phyloP scores from a whole-genome alignment of 23 tunicate genomes.

The Clavelina lepadiformis region DNA sequence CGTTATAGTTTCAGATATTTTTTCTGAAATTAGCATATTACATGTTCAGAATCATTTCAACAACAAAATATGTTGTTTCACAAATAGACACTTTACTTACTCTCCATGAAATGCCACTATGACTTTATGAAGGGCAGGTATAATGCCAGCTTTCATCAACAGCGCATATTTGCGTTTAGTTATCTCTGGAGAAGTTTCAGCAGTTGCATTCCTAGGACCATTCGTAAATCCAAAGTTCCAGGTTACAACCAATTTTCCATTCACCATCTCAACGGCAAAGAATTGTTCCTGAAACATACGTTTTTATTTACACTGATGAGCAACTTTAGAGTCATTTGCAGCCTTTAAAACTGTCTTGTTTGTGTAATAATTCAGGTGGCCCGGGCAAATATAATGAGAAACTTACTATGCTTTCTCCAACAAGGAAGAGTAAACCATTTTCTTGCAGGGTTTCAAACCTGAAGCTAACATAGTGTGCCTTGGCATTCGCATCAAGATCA shows the following conservation, averaged over 20 bases:
- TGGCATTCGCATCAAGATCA: background rate
- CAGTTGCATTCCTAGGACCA: constrained; percentile 31
- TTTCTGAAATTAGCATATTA: no score
- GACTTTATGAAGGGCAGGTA: constrained; percentile 3
- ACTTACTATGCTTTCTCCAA: constrained; percentile 62
- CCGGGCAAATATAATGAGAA: no score
- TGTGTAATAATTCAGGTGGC: no score
- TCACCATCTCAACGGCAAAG: constrained; percentile 70
- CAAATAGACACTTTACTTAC: no score
- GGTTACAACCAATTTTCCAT: constrained; percentile 50
- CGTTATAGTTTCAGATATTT: no score
- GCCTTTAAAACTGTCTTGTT: no score
- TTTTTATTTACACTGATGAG: no score
- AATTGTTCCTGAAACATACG: constrained; percentile 56
- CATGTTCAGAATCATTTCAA: no score
- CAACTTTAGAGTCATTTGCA: no score
- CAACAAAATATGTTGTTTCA: no score
- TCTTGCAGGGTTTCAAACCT: constrained; percentile 43
- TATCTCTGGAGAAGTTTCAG: constrained; percentile 9
- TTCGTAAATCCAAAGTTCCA: constrained; percentile 75
- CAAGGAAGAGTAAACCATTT: constrained; percentile 47
- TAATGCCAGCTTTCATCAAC: constrained; percentile 31
- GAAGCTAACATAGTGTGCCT: constrained; percentile 52
- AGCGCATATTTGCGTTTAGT: background rate
- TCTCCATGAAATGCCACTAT: no score